Evolutionary conservation across 2,888 invertebrate genomes (phyloP).

Genomic region (Scaptomyza cyrtandrae): DNA sequence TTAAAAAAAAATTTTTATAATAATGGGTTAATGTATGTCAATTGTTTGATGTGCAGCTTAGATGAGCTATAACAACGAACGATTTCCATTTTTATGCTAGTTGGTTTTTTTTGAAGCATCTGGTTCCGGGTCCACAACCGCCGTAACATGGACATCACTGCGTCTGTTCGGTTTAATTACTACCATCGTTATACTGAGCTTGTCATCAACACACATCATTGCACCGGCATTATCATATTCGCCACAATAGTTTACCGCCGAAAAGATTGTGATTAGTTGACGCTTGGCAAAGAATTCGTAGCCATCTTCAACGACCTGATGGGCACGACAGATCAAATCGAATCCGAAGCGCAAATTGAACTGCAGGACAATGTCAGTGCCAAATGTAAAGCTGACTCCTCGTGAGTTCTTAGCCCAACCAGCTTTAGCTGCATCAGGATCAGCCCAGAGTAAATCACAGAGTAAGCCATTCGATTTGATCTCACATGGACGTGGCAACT

Average conservation of each 20-base stretch:
- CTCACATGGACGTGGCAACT: constrained; percentile 98
- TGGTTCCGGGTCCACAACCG: too few relatives aligned
- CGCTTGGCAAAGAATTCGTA: constrained; percentile 99
- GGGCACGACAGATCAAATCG: constrained; percentile 99
- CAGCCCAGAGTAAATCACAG: constrained; percentile 98
- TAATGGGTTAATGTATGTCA: too few relatives aligned
- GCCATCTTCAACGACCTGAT: constrained; percentile 99
- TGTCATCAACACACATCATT: constrained; percentile 88
- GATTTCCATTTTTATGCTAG: neutral
- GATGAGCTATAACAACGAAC: too few relatives aligned
- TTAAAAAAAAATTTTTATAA: too few relatives aligned
- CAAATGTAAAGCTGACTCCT: constrained; percentile 99
- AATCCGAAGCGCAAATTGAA: constrained; percentile 87
- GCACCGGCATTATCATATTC: constrained; percentile 94
- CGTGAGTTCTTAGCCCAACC: constrained; percentile 99
- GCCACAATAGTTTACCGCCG: constrained; percentile 97
- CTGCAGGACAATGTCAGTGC: constrained; percentile 98
- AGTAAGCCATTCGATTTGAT: constrained; percentile 97
- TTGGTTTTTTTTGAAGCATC: neutral
- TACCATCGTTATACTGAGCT: constrained; percentile 27
- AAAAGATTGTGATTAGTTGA: constrained; percentile 95
- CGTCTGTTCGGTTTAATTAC: constrained; percentile 37
- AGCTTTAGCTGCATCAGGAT: constrained; percentile 97
- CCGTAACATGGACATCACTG: neutral
- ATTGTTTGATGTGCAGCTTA: too few relatives aligned